A percentile compares a stretch with the other conserved stretches of the same genome.
phyloP scores from a whole-genome alignment of 2,797 vertebrate species.

The Ctenosaura bakeri region DNA sequence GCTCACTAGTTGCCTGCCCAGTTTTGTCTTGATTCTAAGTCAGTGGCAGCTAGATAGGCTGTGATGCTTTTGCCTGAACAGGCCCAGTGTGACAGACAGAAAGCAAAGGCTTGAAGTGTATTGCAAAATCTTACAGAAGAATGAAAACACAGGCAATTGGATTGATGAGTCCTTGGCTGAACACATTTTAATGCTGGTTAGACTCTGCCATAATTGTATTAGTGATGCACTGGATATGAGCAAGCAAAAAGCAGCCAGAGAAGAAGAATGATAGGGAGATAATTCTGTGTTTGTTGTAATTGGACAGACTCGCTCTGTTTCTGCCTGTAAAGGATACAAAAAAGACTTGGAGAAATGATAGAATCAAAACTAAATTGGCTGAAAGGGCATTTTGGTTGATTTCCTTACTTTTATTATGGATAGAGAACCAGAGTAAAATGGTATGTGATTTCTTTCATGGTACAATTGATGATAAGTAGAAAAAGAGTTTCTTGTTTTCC shows the following conservation, averaged over 20 bases:
- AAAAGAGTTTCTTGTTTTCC: slow-evolving; percentile 13
- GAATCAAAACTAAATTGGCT: background rate
- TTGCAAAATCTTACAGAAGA: background rate
- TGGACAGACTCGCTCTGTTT: background rate
- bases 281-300: background rate
- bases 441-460: background rate
- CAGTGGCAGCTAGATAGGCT: background rate
- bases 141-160: background rate
- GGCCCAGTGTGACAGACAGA: background rate
- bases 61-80: background rate
- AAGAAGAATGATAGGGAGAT: background rate
- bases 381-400: background rate
- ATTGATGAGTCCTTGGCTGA: background rate
- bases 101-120: background rate
- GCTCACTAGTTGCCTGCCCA: background rate
- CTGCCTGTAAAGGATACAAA: background rate
- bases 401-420: background rate
- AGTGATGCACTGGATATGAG: background rate
- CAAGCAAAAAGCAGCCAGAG: background rate
- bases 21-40: background rate
- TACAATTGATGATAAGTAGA: background rate
- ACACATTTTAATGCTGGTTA: background rate
- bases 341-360: background rate
- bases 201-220: background rate
- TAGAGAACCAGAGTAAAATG: background rate